phyloP scores from a whole-genome alignment of 2,888 invertebrate species.

The Eilema sororculum region DNA sequence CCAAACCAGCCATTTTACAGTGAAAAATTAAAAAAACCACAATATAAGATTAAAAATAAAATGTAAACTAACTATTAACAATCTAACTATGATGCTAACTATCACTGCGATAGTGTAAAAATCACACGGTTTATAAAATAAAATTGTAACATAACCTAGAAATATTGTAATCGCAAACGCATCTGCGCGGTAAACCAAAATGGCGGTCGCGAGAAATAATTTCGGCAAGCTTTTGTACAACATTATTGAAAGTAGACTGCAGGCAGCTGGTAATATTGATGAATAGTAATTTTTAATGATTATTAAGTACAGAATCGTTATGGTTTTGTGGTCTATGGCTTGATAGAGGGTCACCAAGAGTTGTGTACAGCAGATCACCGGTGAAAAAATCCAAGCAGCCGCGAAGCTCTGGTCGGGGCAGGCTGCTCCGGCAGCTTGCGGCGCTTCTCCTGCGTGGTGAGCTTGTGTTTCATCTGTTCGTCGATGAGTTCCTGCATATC shows the following conservation, averaged over 20 bases:
- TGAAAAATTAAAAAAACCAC: constrained; percentile 54
- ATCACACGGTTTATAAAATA: constrained; percentile 77
- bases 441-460: constrained; percentile 89
- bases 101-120: constrained; percentile 78
- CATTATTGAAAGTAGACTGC: constrained; percentile 59
- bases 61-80: constrained; percentile 71
- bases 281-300: constrained; percentile 67
- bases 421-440: constrained; percentile 79
- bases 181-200: constrained; percentile 61
- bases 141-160: constrained; percentile 66
- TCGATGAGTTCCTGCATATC: constrained; percentile 97
- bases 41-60: constrained; percentile 70
- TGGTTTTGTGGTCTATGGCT: constrained; percentile 69
- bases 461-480: constrained; percentile 95
- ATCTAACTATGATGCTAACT: constrained; percentile 74
- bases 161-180: constrained; percentile 59
- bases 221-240: constrained; percentile 63
- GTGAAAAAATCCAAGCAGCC: constrained; percentile 84
- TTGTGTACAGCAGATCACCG: constrained; percentile 80
- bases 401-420: constrained; percentile 70
- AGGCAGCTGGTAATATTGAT: constrained; percentile 62
- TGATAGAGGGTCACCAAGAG: constrained; percentile 64
- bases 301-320: constrained; percentile 67
- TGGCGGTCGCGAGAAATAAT: constrained; percentile 60
- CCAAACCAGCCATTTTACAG: constrained; percentile 49